phyloP scores from a whole-genome alignment of 2,888 invertebrate species.

The Parnassius smintheus region DNA sequence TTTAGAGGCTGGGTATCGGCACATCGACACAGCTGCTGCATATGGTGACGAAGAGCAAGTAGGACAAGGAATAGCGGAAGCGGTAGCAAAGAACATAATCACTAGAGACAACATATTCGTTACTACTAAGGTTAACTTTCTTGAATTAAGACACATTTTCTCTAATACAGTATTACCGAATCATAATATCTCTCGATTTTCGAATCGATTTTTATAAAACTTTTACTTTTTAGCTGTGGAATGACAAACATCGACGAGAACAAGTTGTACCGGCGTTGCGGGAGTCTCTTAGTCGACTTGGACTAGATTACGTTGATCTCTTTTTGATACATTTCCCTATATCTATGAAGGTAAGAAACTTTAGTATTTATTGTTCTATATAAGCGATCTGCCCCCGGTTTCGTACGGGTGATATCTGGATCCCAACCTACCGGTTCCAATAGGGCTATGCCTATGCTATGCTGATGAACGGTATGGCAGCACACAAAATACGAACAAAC shows the following conservation, averaged over 20 bases:
- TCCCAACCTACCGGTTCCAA: too few species aligned
- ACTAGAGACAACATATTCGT: conserved; percentile 79
- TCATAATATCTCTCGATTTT: too few species aligned
- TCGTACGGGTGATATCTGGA: too few species aligned
- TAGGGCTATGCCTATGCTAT: too few species aligned
- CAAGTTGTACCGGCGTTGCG: conserved; percentile 61
- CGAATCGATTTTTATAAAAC: too few species aligned
- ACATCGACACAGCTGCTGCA: conserved; percentile 83
- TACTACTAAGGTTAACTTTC: conserved; percentile 68
- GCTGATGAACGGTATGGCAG: too few species aligned
- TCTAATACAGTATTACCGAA: too few species aligned
- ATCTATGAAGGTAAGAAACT: conserved; percentile 47
- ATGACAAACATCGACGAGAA: conserved; percentile 53
- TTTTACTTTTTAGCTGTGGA: conserved; percentile 56
- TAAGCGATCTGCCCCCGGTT: too few species aligned
- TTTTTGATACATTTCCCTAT: conserved; percentile 65
- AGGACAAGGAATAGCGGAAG: conserved; percentile 77
- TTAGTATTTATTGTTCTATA: background rate
- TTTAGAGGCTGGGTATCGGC: conserved; percentile 83
- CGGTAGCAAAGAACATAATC: conserved; percentile 71
- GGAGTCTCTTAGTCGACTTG: conserved; percentile 54
- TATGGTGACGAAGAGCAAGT: conserved; percentile 81
- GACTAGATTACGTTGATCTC: conserved; percentile 62
- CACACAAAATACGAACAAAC: too few species aligned
- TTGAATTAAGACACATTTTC: background rate